A percentile compares a stretch with the other conserved stretches of the same genome.
Evolutionary conservation across 1,140 invertebrate genomes (phyloP).

Genomic region (Drosophila erecta): DNA sequence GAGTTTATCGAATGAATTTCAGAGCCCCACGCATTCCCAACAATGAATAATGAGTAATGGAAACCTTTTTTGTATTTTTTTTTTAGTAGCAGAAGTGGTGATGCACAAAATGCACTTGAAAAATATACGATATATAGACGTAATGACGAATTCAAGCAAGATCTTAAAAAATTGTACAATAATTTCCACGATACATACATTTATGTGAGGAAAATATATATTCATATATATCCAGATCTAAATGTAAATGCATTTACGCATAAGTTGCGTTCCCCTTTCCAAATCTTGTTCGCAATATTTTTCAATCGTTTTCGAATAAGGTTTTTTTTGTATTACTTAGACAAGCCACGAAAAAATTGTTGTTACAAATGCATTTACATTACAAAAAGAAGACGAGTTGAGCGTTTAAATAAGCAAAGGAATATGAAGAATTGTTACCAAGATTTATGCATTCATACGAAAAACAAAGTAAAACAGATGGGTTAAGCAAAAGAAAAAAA

Average conservation of each 20-base stretch:
- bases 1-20: conserved; percentile 34
- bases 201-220: conserved; percentile 29
- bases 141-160: conserved; percentile 35
- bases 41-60: not conserved
- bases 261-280: conserved; percentile 33
- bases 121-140: conserved; percentile 32
- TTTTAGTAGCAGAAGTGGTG: conserved; percentile 27
- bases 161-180: conserved; percentile 70
- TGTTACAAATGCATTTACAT: conserved; percentile 82
- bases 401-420: conserved; percentile 47
- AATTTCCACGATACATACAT: conserved; percentile 51
- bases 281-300: conserved; percentile 28
- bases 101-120: conserved; percentile 69
- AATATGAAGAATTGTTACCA: conserved; percentile 67
- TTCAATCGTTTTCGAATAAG: conserved; percentile 25
- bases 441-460: conserved; percentile 58
- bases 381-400: conserved; percentile 34
- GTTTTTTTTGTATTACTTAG: conserved; percentile 46
- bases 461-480: conserved; percentile 32
- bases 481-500: conserved; percentile 29
- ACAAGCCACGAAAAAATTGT: conserved; percentile 55
- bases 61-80: conserved; percentile 11
- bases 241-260: conserved; percentile 44
- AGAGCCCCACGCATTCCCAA: conserved; percentile 6
- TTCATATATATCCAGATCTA: conserved; percentile 42